These are phyloP conservation scores for Andinoacara biseriatus DNA, from an alignment of 2,113 vertebrate species.

Conservation along the genomic window DNA sequence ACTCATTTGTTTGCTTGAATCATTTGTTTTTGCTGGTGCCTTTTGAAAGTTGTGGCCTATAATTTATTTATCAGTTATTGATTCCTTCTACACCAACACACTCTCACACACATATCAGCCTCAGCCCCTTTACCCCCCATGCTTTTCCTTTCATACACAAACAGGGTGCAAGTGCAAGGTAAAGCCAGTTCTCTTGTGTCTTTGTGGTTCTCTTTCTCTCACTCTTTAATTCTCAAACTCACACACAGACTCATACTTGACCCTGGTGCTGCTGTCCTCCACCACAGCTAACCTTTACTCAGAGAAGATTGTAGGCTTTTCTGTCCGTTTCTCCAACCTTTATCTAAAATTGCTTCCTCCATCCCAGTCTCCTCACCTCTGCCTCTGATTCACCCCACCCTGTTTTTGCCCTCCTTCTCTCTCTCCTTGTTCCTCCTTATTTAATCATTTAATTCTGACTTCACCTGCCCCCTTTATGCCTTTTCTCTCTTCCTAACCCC, in stretches of 20 bases:
- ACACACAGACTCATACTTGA: conserved; percentile 20
- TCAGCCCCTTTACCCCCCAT: neutral
- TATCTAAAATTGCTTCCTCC: conserved; percentile 46
- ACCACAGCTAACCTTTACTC: conserved; percentile 60
- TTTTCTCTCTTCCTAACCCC: neutral
- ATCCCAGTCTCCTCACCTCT: conserved; percentile 4
- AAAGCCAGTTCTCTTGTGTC: conserved; percentile 21
- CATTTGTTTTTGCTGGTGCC: conserved; percentile 45
- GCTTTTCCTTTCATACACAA: conserved; percentile 19
- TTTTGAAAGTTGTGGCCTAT: conserved; percentile 69
- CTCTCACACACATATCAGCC: neutral
- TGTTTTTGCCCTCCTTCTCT: conserved; percentile 9
- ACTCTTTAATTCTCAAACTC: conserved; percentile 14
- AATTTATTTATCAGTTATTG: conserved; percentile 73
- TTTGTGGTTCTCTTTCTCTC: conserved; percentile 11
- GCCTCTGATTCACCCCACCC: conserved; percentile 7
- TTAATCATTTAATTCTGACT: conserved; percentile 55
- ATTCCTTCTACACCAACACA: conserved; percentile 40
- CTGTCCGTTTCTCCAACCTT: conserved; percentile 30
- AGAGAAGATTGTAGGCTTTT: conserved; percentile 42
- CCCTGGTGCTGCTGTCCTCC: conserved; percentile 22
- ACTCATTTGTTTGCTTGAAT: conserved; percentile 28
- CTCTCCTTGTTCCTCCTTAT: neutral
- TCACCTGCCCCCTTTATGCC: conserved; percentile 28
- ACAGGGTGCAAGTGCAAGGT: neutral